phyloP scores from a whole-genome alignment of 2,113 vertebrate genomes.

The Puma concolor region DNA sequence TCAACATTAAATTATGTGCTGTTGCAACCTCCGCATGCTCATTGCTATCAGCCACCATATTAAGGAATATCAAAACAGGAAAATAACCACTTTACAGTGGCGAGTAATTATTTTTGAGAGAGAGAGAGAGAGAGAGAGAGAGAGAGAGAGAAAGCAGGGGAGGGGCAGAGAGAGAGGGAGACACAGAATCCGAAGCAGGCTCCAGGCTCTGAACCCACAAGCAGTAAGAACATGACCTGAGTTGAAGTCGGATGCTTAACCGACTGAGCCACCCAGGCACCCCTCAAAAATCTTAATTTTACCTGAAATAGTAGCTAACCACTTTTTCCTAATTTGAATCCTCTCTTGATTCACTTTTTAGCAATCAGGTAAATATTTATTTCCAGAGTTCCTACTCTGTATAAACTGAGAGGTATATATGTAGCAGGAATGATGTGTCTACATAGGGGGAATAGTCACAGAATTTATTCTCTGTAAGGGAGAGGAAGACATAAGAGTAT shows the following conservation, averaged over 20 bases:
- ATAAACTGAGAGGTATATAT: neutral
- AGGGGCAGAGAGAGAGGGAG: too few relatives aligned
- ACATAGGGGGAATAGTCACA: neutral
- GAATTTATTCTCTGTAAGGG: neutral
- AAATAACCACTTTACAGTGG: neutral
- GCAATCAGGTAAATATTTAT: neutral
- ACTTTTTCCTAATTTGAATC: neutral
- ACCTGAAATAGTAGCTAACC: neutral
- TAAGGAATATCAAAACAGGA: neutral
- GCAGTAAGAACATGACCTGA: too few relatives aligned
- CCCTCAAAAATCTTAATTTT: neutral
- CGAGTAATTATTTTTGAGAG: neutral
- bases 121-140: too few relatives aligned
- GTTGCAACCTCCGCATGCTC: neutral
- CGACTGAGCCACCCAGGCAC: too few relatives aligned
- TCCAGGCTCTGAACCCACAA: too few relatives aligned
- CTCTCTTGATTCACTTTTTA: neutral
- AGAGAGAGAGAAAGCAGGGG: too few relatives aligned
- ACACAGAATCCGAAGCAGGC: too few relatives aligned
- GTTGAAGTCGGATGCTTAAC: too few relatives aligned
- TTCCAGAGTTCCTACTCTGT: neutral
- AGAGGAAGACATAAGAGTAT: neutral
- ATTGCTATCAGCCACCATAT: neutral
- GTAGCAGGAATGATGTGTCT: neutral
- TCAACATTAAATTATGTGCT: neutral